These are phyloP conservation scores for Neuroterus valhalla DNA, from an alignment of 1,140 invertebrate genomes.

Conservation along the genomic window DNA sequence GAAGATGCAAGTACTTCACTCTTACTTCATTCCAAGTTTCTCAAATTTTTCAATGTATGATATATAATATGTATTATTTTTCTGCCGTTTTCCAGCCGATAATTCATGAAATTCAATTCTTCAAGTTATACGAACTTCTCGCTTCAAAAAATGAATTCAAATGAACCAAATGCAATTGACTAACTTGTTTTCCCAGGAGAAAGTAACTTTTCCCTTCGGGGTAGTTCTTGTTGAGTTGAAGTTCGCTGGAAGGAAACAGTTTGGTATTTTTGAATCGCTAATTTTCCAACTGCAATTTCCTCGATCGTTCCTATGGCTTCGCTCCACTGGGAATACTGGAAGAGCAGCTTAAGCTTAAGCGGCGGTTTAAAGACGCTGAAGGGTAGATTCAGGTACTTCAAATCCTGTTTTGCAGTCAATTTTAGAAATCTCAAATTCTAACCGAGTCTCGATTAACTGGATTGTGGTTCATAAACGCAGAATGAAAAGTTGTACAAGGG, in stretches of 20 bases:
- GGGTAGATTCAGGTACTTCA: constrained; percentile 36
- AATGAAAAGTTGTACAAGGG: background rate
- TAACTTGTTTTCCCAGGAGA: constrained; percentile 38
- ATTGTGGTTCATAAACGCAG: constrained; percentile 36
- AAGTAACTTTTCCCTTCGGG: constrained; percentile 37
- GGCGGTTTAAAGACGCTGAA: constrained; percentile 29
- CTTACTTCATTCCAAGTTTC: background rate
- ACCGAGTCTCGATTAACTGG: constrained; percentile 54
- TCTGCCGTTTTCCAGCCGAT: background rate
- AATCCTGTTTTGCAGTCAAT: constrained; percentile 39
- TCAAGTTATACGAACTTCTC: background rate
- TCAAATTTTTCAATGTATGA: background rate
- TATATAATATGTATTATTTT: background rate
- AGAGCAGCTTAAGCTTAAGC: constrained; percentile 28
- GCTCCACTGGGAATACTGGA: background rate
- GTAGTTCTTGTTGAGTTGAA: constrained; percentile 38
- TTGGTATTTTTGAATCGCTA: constrained; percentile 55
- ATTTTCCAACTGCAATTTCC: constrained; percentile 43
- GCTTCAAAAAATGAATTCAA: constrained; percentile 45
- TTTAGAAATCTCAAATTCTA: constrained; percentile 60
- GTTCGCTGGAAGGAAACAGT: constrained; percentile 44
- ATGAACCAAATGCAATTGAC: constrained; percentile 35
- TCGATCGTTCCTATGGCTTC: constrained; percentile 19
- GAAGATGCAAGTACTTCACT: background rate
- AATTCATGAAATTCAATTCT: constrained; percentile 2